Percentiles rank a stretch among this genome's conserved stretches.
These are phyloP conservation scores for Drosophila melanogaster DNA, from an alignment of 1,140 invertebrate species.

Conservation along the genomic window DNA sequence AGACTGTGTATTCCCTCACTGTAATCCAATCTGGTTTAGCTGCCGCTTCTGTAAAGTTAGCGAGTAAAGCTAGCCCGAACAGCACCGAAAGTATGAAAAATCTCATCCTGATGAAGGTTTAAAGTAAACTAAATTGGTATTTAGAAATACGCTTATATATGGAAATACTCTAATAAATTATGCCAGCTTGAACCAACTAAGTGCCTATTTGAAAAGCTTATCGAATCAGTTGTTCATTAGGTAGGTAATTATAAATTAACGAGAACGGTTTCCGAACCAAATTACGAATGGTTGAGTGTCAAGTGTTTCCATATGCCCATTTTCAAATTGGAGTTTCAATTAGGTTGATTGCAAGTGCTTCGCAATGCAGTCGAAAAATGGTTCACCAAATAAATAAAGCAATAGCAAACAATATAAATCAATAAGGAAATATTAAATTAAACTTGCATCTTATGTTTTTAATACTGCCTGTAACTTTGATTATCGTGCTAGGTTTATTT, in stretches of 20 bases:
- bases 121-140: neutral
- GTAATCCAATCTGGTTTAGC: neutral
- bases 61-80: neutral
- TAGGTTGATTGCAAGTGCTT: constrained; percentile 14
- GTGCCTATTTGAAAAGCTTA: neutral
- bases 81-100: neutral
- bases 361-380: neutral
- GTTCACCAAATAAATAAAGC: neutral
- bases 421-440: too few species aligned
- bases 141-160: neutral
- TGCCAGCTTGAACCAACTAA: neutral
- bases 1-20: too few species aligned
- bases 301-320: neutral
- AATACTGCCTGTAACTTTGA: too few species aligned
- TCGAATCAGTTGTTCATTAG: neutral
- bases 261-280: neutral
- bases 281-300: neutral
- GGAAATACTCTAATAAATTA: neutral
- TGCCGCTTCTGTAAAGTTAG: too few species aligned
- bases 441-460: too few species aligned
- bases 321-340: constrained; percentile 7
- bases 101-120: neutral
- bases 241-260: neutral
- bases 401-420: too few species aligned
- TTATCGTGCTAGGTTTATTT: too few species aligned